phyloP scores from a whole-genome alignment of 1,140 invertebrate genomes.

The Trichoplusia ni region DNA sequence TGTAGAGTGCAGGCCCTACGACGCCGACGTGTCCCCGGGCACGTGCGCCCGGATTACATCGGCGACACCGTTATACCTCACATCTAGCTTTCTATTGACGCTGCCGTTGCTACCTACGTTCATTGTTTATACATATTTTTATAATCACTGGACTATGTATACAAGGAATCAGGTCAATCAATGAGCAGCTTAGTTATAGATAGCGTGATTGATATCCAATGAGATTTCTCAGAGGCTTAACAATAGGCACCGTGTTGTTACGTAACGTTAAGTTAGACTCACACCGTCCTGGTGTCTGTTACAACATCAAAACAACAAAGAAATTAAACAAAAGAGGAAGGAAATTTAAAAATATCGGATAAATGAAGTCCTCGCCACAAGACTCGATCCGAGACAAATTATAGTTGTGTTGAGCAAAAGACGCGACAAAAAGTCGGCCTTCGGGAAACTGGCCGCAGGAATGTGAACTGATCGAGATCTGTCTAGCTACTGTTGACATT shows the following conservation, averaged over 20 bases:
- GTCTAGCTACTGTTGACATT: too few relatives aligned
- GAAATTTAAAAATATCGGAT: neutral
- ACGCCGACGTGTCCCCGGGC: neutral
- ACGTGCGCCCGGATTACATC: slow-evolving; percentile 1
- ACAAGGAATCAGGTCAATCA: too few relatives aligned
- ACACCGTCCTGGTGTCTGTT: neutral
- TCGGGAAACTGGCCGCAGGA: neutral
- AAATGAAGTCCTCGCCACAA: neutral
- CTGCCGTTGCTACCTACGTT: too few relatives aligned
- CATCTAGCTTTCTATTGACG: too few relatives aligned
- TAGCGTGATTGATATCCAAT: too few relatives aligned
- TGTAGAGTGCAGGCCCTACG: too few relatives aligned
- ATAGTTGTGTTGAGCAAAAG: slow-evolving; percentile 3
- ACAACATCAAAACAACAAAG: neutral
- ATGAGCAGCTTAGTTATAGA: too few relatives aligned
- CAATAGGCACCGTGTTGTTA: too few relatives aligned
- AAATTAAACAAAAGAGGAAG: neutral
- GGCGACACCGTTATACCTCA: neutral
- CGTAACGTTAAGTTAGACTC: too few relatives aligned
- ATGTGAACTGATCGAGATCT: slow-evolving; percentile 10
- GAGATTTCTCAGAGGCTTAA: too few relatives aligned
- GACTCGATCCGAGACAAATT: slow-evolving; percentile 19
- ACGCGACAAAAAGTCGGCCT: slow-evolving; percentile 23
- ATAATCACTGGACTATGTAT: too few relatives aligned
- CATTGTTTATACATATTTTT: too few relatives aligned